Evolutionary conservation across 2,113 vertebrate species (phyloP).

Genomic region (Tricholaema leucomelas): DNA sequence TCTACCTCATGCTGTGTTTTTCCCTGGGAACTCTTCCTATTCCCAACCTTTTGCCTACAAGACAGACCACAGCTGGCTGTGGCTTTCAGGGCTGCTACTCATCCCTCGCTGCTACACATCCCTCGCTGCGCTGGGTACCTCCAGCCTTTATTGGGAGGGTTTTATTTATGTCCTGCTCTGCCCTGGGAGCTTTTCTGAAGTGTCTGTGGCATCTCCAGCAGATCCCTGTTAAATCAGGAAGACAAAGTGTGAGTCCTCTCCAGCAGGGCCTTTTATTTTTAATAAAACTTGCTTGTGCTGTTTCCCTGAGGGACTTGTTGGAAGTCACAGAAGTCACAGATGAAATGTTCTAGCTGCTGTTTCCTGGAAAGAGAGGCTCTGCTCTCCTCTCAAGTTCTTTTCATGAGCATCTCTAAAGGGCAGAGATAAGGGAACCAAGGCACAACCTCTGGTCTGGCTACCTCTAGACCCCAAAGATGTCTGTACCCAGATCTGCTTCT

Average conservation of each 20-base stretch:
- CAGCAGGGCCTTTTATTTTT: slow-evolving; percentile 38
- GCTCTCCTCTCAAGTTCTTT: neutral
- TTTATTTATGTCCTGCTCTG: neutral
- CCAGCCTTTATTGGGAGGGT: neutral
- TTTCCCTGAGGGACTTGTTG: slow-evolving; percentile 29
- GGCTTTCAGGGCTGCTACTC: neutral
- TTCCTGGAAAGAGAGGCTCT: neutral
- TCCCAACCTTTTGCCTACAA: neutral
- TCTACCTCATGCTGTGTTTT: neutral
- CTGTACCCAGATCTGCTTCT: neutral
- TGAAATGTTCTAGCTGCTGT: slow-evolving; percentile 20
- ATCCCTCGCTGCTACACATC: neutral
- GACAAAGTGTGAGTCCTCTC: slow-evolving; percentile 1
- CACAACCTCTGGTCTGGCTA: neutral
- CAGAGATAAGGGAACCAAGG: neutral
- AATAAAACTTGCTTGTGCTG: slow-evolving; percentile 40
- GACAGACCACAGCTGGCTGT: neutral
- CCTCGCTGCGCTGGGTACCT: neutral
- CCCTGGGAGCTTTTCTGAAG: neutral
- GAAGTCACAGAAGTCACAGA: neutral
- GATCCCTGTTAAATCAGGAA: slow-evolving; percentile 16
- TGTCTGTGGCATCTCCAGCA: neutral
- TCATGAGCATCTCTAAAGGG: neutral
- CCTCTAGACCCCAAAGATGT: neutral
- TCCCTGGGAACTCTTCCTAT: too few relatives aligned